Evolutionary conservation across 2,797 vertebrate species (phyloP).

Genomic region (Microchirus variegatus): DNA sequence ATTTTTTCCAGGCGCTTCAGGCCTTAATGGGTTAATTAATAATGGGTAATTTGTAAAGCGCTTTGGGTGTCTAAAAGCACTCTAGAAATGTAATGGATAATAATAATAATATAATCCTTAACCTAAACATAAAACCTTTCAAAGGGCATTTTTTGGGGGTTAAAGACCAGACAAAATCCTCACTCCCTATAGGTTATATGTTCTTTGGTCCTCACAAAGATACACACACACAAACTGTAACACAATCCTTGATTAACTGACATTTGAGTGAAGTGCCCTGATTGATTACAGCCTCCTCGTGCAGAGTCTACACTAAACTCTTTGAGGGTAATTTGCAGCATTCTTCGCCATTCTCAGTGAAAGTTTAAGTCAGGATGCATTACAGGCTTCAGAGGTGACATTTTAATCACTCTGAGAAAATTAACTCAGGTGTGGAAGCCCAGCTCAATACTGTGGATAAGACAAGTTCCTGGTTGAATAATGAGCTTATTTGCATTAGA

Average conservation of each 20-base stretch:
- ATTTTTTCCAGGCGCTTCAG: too few species aligned
- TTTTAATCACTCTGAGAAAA: constrained; percentile 74
- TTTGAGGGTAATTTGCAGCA: constrained; percentile 63
- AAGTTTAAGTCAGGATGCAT: constrained; percentile 69
- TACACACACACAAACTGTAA: constrained; percentile 3
- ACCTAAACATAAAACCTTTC: too few species aligned
- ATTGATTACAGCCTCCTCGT: constrained; percentile 61
- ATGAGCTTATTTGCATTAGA: constrained; percentile 28
- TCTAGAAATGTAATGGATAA: too few species aligned
- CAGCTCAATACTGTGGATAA: constrained; percentile 57
- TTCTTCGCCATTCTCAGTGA: constrained; percentile 56
- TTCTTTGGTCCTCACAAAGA: neutral
- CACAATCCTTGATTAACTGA: constrained; percentile 50
- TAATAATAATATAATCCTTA: too few species aligned
- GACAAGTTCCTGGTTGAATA: constrained; percentile 19
- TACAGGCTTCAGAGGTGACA: constrained; percentile 66
- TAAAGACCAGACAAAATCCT: neutral
- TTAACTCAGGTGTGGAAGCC: constrained; percentile 58
- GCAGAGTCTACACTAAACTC: constrained; percentile 50
- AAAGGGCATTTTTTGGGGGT: too few species aligned
- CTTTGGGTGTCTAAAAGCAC: too few species aligned
- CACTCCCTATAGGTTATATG: too few species aligned
- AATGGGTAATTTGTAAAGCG: too few species aligned
- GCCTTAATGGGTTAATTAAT: too few species aligned
- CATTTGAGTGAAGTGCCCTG: constrained; percentile 64